Evolutionary conservation across 2,888 invertebrate genomes (phyloP).

Genomic region (Hartigia nigra): DNA sequence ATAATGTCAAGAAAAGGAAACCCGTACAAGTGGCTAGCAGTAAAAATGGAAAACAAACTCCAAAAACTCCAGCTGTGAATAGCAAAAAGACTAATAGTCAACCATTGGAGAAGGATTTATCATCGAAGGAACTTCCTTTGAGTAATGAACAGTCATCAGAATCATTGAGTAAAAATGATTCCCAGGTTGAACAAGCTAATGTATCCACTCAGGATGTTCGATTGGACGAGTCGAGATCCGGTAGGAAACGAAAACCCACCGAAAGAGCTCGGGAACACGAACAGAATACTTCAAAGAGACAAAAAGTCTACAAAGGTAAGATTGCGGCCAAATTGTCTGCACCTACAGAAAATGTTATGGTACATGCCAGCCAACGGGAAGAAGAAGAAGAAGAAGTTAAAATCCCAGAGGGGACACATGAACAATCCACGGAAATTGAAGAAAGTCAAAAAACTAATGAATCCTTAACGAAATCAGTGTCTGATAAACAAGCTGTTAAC

Average conservation of each 20-base stretch:
- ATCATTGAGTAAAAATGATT: not conserved
- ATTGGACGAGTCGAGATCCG: constrained; percentile 57
- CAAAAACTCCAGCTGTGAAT: not conserved
- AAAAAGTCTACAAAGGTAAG: constrained; percentile 43
- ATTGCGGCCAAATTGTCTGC: not conserved
- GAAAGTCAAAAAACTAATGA: not conserved
- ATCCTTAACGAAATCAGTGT: constrained; percentile 23
- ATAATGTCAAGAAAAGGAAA: constrained; percentile 32
- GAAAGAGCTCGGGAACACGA: constrained; percentile 61
- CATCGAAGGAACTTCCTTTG: not conserved
- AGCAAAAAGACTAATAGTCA: not conserved
- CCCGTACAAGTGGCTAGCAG: not conserved
- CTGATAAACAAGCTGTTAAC: constrained; percentile 23
- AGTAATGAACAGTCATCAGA: not conserved
- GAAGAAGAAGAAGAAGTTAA: constrained; percentile 9
- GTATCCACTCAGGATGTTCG: constrained; percentile 22
- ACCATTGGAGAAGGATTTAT: not conserved
- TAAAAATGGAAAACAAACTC: constrained; percentile 17
- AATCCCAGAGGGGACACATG: not conserved
- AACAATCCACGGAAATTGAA: constrained; percentile 5
- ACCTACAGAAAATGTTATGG: not conserved
- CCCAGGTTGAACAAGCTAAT: constrained; percentile 11
- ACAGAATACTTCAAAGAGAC: constrained; percentile 54
- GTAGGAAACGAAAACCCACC: constrained; percentile 60
- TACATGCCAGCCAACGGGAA: not conserved